Evolutionary conservation across 2,113 vertebrate species (phyloP).

Genomic region (Chascanopsetta lugubris): DNA sequence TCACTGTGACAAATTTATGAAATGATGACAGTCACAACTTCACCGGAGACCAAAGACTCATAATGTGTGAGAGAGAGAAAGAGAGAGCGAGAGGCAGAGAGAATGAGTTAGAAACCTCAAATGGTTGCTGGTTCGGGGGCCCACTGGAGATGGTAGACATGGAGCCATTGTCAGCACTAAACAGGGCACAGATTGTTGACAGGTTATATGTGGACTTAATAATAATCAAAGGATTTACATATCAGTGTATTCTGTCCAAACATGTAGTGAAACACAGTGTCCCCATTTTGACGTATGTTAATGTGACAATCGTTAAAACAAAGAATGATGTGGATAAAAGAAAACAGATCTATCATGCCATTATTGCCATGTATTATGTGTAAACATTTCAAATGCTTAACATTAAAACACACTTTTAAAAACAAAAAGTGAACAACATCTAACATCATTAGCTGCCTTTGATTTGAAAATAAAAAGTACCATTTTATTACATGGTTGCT

Average conservation of each 20-base stretch:
- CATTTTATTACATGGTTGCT: too few relatives aligned
- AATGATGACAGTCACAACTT: conserved; percentile 15
- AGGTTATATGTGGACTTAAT: conserved; percentile 34
- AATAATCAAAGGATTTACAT: background rate
- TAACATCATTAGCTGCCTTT: too few relatives aligned
- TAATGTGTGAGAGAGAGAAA: conserved; percentile 19
- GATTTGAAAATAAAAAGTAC: too few relatives aligned
- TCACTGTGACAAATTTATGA: conserved; percentile 1
- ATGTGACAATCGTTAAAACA: background rate
- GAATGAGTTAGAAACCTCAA: conserved; percentile 84
- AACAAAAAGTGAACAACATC: too few relatives aligned
- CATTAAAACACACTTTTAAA: too few relatives aligned
- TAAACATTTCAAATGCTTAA: too few relatives aligned
- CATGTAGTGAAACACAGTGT: background rate
- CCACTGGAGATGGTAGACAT: conserved; percentile 81
- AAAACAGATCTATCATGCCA: background rate
- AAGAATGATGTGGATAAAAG: background rate
- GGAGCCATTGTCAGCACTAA: conserved; percentile 87
- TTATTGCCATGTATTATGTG: background rate
- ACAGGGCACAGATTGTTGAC: conserved; percentile 55
- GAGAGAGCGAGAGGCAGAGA: background rate
- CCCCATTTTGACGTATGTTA: background rate
- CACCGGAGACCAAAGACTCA: conserved; percentile 6
- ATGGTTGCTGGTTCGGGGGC: conserved; percentile 87
- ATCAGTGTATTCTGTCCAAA: background rate